A percentile compares a stretch with the other conserved stretches of the same genome.
These are phyloP conservation scores for Digitonthophagus gazella DNA, from an alignment of 2,888 invertebrate species.

Conservation along the genomic window DNA sequence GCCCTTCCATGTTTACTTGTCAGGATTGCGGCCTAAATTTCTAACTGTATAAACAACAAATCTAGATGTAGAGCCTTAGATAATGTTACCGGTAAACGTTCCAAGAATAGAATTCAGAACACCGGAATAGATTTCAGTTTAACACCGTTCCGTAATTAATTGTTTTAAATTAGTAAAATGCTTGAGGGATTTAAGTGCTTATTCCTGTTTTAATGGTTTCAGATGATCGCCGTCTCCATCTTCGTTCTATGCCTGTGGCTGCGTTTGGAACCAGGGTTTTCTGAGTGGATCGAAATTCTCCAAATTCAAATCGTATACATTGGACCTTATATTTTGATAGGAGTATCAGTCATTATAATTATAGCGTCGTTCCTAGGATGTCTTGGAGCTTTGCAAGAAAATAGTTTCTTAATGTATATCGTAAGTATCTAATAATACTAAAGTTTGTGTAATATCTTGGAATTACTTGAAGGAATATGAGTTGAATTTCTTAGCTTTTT, in stretches of 20 bases:
- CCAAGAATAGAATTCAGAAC: too few species aligned
- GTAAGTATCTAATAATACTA: too few species aligned
- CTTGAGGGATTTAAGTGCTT: neutral
- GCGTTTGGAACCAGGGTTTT: conserved; percentile 75
- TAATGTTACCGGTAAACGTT: too few species aligned
- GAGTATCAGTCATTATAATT: conserved; percentile 70
- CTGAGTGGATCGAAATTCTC: conserved; percentile 76
- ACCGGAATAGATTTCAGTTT: neutral
- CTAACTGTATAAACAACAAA: too few species aligned
- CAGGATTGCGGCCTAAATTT: too few species aligned
- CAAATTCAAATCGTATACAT: conserved; percentile 76
- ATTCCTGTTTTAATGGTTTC: conserved; percentile 37
- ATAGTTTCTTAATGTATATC: conserved; percentile 62
- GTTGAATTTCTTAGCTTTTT: neutral
- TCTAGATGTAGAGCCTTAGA: too few species aligned
- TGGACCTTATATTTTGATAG: conserved; percentile 78
- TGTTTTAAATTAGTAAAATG: conserved; percentile 19
- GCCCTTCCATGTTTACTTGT: conserved; percentile 25
- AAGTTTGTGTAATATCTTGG: too few species aligned
- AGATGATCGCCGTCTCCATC: conserved; percentile 76
- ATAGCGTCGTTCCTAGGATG: conserved; percentile 79
- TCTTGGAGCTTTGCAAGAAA: conserved; percentile 78
- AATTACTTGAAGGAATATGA: neutral
- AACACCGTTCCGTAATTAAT: conserved; percentile 19
- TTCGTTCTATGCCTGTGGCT: conserved; percentile 81